Base-by-base conservation (phyloP, 1,140 invertebrate genomes). In the Oreohelix idahoensis region DNA sequence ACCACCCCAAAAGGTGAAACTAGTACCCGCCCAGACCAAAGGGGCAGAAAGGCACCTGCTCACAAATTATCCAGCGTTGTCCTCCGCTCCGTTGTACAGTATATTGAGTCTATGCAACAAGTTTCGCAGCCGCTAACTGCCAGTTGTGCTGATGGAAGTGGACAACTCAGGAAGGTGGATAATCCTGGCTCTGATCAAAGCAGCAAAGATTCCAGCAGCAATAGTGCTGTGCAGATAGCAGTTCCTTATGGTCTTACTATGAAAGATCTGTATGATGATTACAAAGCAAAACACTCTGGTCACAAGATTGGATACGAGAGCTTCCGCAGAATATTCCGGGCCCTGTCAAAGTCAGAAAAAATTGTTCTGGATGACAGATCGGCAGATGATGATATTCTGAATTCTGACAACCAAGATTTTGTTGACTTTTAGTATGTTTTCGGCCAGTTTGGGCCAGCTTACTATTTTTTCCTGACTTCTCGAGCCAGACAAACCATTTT, bases 261-360 rank as follows among this genome's bases (percentile, higher is more conserved):
- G 77, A 79, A 79, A 39, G 58, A 79, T 39, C 53, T 79, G 38
- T 69, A 39, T n/a, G 53, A 79, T 38, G 77, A 79, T 49, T 79
- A 79, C 42, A 79, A 79, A 42, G 77, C 58, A 17, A 79, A 79
- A 42, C 77, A 79, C 32, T 15, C 58, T 17, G 42, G 58, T 26
- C 77, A 79, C 36, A 79, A 79, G 36, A 63, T 79, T 38, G 58
- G 77, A 23, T 79, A 79, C 38, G 77, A 79, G 77, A 79, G 77
- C 32, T 79, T 79, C 77, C 29, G 77, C 5, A 79, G 58, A 69
- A 63, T 79, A 11, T 79, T 66, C 58, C 15, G 58, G 13, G 49
- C 75, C 36, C 20, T 77, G 11, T 51, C 75, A 5, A 77, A 77
- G 20, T 77, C 75, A 53, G 75, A 77, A 20, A 49, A 53, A 58